Base-by-base conservation (phyloP, 2,113 vertebrate species). In the Oncorhynchus tshawytscha region DNA sequence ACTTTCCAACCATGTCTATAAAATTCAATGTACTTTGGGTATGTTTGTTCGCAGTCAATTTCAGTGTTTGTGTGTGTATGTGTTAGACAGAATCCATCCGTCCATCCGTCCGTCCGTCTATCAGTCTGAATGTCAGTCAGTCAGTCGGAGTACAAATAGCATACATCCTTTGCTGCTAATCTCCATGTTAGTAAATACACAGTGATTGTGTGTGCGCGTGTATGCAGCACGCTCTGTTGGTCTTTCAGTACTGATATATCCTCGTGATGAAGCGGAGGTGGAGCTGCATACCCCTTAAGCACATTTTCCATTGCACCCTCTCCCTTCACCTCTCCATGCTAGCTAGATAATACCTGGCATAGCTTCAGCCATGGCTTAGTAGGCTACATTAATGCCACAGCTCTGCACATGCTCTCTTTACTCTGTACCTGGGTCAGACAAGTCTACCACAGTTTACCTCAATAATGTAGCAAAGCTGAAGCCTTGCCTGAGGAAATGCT, bases 231-330 rank as follows among this genome's bases (percentile, higher is more conserved):
- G 0, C 16, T 54, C 51, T 16, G 16, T 59, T n/a, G 11, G 51
- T 20, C 48, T 74, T 64, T n/a, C 66, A 75, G 80, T 82, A 83
- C 79, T 76, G 78, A 86, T 83, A 84, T 82, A 70, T 82, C 78
- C 69, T 4, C 13, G 65, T 12, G 60, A 75, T 71, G 65, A 59
- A 68, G 71, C 70, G 76, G 69, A 86, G 82, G 86, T 57, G 81
- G 78, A 88, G 78, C 67, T 69, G 75, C 74, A 80, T 82, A 76
- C 88, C 84, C 87, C 82, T 84, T 86, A 90, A 90, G 88, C 77
- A 84, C 74, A 82, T 90, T 90, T 91, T 87, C 86, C 24, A 29
- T 70, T 66, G 77, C 82, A 67, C 69, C 80, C 68, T 69, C 76
- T 64, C 31, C 74, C 57, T 74, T 75, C 57, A 20, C 51, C 45